phyloP scores from a whole-genome alignment of 2,888 invertebrate species.

The Mimumesa dahlbomi region DNA sequence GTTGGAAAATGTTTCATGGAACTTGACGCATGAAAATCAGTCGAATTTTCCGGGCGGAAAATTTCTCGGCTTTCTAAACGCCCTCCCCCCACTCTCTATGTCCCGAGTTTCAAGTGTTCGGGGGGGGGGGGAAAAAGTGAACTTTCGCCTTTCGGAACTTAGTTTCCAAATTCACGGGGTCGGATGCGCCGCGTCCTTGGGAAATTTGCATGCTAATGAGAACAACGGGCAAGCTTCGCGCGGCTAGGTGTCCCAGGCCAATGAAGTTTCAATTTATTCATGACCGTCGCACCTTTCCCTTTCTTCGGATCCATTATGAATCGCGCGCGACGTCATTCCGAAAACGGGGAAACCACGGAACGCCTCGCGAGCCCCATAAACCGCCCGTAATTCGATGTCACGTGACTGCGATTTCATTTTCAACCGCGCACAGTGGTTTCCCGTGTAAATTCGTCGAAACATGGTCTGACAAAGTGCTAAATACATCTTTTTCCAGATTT shows the following conservation, averaged over 20 bases:
- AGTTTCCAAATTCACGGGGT: neutral
- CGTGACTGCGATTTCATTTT: too few relatives aligned
- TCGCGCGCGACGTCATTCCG: constrained; percentile 26
- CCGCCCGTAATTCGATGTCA: neutral
- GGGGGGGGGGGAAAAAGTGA: neutral
- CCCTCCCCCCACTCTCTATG: too few relatives aligned
- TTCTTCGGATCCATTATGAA: constrained; percentile 58
- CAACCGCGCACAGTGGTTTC: too few relatives aligned
- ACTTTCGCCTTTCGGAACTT: neutral
- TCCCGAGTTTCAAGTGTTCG: too few relatives aligned
- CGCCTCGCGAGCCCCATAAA: constrained; percentile 13
- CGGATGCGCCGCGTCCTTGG: constrained; percentile 25
- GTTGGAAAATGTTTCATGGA: too few relatives aligned
- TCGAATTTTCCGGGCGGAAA: too few relatives aligned
- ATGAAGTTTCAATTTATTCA: constrained; percentile 72
- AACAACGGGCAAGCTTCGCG: constrained; percentile 52
- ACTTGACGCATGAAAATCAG: too few relatives aligned
- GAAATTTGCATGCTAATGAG: constrained; percentile 69
- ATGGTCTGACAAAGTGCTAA: too few relatives aligned
- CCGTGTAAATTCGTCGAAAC: too few relatives aligned
- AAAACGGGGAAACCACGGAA: constrained; percentile 15
- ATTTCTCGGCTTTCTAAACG: too few relatives aligned
- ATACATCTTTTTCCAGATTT: too few relatives aligned
- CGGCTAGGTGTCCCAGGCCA: constrained; percentile 37
- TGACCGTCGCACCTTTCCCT: constrained; percentile 50